Evolutionary conservation across 2,888 invertebrate species (phyloP).

Genomic region (Mimachlamys varia): DNA sequence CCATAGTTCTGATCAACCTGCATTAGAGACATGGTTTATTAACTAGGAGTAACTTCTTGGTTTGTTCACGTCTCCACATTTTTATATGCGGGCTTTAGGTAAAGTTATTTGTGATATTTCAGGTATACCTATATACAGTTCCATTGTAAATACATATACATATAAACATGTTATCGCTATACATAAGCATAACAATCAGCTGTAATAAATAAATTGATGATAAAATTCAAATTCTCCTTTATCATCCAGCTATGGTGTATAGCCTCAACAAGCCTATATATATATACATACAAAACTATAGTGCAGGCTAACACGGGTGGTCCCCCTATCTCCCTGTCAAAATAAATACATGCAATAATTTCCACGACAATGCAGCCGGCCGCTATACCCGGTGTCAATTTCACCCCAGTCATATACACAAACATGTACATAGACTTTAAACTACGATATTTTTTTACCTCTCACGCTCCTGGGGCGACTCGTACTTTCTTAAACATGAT

Average conservation of each 20-base stretch:
- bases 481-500: background rate
- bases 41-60: too few species aligned
- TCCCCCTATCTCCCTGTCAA: background rate
- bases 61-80: too few species aligned
- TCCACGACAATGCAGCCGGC: background rate
- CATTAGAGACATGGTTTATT: too few species aligned
- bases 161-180: background rate
- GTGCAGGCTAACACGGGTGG: background rate
- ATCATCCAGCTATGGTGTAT: background rate
- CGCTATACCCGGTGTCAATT: background rate
- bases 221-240: background rate
- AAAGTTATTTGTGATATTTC: background rate
- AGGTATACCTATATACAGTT: background rate
- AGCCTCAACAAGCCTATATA: background rate
- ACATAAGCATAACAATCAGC: conserved; percentile 5
- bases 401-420: background rate
- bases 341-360: conserved; percentile 19
- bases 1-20: too few species aligned
- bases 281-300: background rate
- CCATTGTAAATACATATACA: background rate
- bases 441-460: background rate
- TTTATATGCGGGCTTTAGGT: background rate
- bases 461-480: background rate
- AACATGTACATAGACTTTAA: conserved; percentile 6
- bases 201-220: background rate